Percentiles rank a stretch among this genome's conserved stretches.
Evolutionary conservation across 1,140 invertebrate genomes (phyloP).

Genomic region (Drosophila nannoptera): DNA sequence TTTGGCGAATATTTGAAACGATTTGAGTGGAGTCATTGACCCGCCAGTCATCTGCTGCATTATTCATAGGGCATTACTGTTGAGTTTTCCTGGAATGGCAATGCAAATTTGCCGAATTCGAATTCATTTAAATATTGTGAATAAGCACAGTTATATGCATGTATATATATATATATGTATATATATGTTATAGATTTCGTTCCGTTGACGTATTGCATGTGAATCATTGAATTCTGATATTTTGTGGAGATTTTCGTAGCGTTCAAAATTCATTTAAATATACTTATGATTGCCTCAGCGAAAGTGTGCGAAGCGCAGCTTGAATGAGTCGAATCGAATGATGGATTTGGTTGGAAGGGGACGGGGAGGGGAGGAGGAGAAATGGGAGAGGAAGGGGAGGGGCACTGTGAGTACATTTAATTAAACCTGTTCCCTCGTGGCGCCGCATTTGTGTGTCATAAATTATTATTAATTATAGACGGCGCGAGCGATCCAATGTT

Average conservation of each 20-base stretch:
- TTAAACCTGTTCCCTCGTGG: slow-evolving; percentile 47
- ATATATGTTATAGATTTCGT: background rate
- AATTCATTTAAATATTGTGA: slow-evolving; percentile 8
- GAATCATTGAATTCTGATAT: background rate
- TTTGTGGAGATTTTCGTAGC: background rate
- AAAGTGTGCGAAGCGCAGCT: no score
- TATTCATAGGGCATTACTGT: slow-evolving; percentile 20
- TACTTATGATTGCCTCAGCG: no score
- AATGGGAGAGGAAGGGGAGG: background rate
- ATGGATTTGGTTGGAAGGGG: no score
- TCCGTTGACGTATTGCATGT: slow-evolving; percentile 1
- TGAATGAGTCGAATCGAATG: no score
- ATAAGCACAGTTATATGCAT: slow-evolving; percentile 11
- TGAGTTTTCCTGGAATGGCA: slow-evolving; percentile 20
- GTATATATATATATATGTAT: slow-evolving; percentile 2
- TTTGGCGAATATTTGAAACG: background rate
- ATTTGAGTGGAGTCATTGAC: background rate
- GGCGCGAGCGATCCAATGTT: slow-evolving; percentile 53
- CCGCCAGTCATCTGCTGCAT: slow-evolving; percentile 18
- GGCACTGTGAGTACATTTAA: slow-evolving; percentile 4
- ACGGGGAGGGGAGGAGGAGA: no score
- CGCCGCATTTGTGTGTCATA: slow-evolving; percentile 34
- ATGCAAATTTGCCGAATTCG: slow-evolving; percentile 6
- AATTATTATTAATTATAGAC: slow-evolving; percentile 68
- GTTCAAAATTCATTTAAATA: slow-evolving; percentile 3